Base-by-base conservation (phyloP, 2,113 vertebrate species). In the Atlantisia rogersi region DNA sequence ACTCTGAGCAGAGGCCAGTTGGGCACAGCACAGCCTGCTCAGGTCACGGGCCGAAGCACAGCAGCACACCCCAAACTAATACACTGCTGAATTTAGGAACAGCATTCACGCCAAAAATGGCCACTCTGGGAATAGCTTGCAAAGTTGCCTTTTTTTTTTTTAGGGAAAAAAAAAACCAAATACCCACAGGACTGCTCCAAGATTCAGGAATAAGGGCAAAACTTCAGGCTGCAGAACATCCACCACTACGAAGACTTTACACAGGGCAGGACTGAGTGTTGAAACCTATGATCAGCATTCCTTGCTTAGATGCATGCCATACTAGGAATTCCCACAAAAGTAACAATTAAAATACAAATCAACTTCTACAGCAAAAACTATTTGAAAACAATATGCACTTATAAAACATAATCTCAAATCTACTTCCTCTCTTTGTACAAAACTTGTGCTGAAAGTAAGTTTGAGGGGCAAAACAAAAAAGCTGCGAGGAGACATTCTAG, bases 141-240 rank as follows among this genome's bases (percentile, higher is more conserved):
- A 32, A 59, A 7, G 44, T 19, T 19, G 17, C 44, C 44, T 46
- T 19, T 46, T 46, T 46, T 46, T 46, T 17, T 46, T 46, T 46
- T 46, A 3, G 4, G 9, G 4, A 1, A 4, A 8, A 8, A 13
- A 32, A 17, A 18, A 29, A 31, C 31, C 20, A 7, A 15, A n/a
- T 28, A n/a, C 18, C 44, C 19, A 44, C 10, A 24, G 29, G 18
- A 16, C 48, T 52, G 39, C 21, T 68, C 42, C 21, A 40, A 40
- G 46, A 64, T 37, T 83, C 29, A 35, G 8, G 12, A 76, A 29
- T 9, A 56, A 63, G 0, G 2, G 12, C 6, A 89, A 84, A 58
- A 68, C 15, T 73, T 64, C 39, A 81, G 58, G 29, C 20, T 46
- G 18, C 77, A 56, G 64, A 60, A 77, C 77, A 90, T 21, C 9